Evolutionary conservation across 2,113 vertebrate species (phyloP), one percentile per base, ranked within the genome.

Genomic region (Hylia prasina): DNA sequence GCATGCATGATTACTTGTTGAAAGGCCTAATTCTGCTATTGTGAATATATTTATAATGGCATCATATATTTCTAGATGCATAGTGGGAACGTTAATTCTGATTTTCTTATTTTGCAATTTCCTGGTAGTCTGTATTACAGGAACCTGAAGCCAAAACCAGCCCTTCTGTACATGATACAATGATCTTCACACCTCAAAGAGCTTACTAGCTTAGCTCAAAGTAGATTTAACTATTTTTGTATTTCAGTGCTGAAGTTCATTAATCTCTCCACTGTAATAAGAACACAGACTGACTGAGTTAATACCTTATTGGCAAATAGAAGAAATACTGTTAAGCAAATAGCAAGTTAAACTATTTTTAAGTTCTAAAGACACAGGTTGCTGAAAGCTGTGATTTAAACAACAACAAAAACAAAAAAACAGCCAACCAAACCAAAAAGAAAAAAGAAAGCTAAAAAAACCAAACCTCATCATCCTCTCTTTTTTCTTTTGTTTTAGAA

Each of bases 171-270:
- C 9, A 31, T 19, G 35, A 70, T 39, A 70, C 17, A 85, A 81
- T 17, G 61, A 25, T 12, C 27, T 35, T 72, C 54, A 40, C 4
- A 1, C 23, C 44, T 63, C 75, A 50, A 75, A 83, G 68, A 92
- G 90, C 79, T 94, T 96, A 96, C 39, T 51, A 92, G 79, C 58
- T 94, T 90, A 96, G 54, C 51, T 78, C 57, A 86, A 96, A 95
- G 76, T 4, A 83, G 90, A 89, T 89, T 95, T 88, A 86, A 92
- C 88, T 95, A 93, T 91, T 94, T 91, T 77, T 92, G 71, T 70
- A 77, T 81, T 88, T 86, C 86, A 81, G 42, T 25, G 47, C 21
- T 66, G 3, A 89, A 93, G 88, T 89, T 96, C 76, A 81, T 80
- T 92, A 70, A 95, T 50, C 75, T 70, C 79, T 57, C 80, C 42